phyloP scores from a whole-genome alignment of 2,797 vertebrate genomes.

The Siniperca scherzeri region DNA sequence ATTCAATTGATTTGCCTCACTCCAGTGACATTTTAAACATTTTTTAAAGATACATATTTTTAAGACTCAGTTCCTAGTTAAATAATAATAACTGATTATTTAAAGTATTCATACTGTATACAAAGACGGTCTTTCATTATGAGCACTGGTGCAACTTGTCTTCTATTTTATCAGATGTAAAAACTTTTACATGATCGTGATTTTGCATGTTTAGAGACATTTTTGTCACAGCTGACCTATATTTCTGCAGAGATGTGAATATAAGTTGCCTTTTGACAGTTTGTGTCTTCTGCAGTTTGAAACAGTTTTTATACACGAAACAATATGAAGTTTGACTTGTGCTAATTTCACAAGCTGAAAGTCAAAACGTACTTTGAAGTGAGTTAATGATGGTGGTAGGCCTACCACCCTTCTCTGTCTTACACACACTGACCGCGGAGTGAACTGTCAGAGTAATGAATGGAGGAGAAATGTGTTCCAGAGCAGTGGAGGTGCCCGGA shows the following conservation, averaged over 20 bases:
- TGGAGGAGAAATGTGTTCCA: slow-evolving; percentile 80
- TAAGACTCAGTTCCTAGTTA: background rate
- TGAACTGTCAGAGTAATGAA: slow-evolving; percentile 82
- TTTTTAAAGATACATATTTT: background rate
- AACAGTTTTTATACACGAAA: background rate
- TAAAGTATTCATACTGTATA: background rate
- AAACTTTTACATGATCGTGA: background rate
- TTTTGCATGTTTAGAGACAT: background rate
- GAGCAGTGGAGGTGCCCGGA: slow-evolving; percentile 77
- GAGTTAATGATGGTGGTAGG: slow-evolving; percentile 18
- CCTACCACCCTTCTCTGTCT: background rate
- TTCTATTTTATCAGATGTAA: background rate
- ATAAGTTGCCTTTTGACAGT: background rate
- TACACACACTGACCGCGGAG: slow-evolving; percentile 64
- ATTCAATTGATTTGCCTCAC: background rate
- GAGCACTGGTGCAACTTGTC: background rate
- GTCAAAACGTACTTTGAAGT: slow-evolving; percentile 23
- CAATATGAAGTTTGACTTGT: slow-evolving; percentile 5
- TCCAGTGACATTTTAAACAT: background rate
- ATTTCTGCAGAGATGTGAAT: slow-evolving; percentile 13
- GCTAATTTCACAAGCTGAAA: slow-evolving; percentile 33
- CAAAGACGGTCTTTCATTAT: background rate
- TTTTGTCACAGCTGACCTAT: slow-evolving; percentile 54
- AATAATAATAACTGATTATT: background rate
- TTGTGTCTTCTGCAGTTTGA: slow-evolving; percentile 1